A percentile compares a stretch with the other conserved stretches of the same genome.
Conservation (phyloP, 2,888 invertebrate genomes). For the Drosophila eohydei region DNA sequence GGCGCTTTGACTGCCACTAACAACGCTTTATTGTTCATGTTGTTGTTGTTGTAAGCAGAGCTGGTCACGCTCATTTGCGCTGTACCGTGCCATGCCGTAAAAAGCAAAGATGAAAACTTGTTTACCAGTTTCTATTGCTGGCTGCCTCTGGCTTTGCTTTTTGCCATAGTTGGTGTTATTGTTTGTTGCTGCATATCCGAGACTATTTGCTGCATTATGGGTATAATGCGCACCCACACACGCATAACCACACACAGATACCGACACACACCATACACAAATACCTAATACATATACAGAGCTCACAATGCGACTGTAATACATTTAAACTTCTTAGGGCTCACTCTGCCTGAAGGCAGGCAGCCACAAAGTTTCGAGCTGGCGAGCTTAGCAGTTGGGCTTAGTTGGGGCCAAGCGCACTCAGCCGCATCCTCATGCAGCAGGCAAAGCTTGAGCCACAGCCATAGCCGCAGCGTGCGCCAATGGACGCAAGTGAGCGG, state of each 20-base stretch:
- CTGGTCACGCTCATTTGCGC: conserved; percentile 49
- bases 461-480: conserved; percentile 18
- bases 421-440: conserved; percentile 46
- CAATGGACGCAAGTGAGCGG: conserved; percentile 48
- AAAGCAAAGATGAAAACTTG: conserved; percentile 67
- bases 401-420: conserved; percentile 35
- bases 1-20: conserved; percentile 66
- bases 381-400: conserved; percentile 54
- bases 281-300: conserved; percentile 19
- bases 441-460: conserved; percentile 12
- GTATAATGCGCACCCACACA: conserved; percentile 34
- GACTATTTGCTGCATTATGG: conserved; percentile 68
- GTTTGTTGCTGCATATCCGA: conserved; percentile 66
- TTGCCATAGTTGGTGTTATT: conserved; percentile 59
- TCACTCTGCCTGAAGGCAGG: conserved; percentile 34
- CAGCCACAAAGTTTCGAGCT: conserved; percentile 53
- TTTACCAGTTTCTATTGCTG: conserved; percentile 66
- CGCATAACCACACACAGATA: neutral
- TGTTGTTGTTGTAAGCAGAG: conserved; percentile 11
- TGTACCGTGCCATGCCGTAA: conserved; percentile 5
- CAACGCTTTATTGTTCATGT: conserved; percentile 28
- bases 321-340: conserved; percentile 75
- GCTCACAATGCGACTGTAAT: conserved; percentile 49
- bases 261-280: conserved; percentile 10
- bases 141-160: conserved; percentile 57